These are phyloP conservation scores for Craterocephalus amniculus DNA, from an alignment of 2,797 vertebrate species.

Conservation along the genomic window DNA sequence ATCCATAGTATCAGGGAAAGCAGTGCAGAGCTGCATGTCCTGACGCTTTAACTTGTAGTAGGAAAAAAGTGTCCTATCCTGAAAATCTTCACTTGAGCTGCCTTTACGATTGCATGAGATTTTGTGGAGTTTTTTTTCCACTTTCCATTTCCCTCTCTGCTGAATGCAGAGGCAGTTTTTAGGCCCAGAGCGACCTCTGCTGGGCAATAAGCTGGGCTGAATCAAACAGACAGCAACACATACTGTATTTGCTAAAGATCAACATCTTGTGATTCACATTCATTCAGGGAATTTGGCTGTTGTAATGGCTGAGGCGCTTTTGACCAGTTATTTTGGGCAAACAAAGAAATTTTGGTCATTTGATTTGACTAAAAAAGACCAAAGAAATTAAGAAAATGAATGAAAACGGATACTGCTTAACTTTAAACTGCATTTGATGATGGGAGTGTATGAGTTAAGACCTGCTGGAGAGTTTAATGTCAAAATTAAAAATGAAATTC, in stretches of 20 bases:
- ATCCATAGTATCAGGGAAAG: neutral
- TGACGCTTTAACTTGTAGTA: neutral
- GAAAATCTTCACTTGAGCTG: neutral
- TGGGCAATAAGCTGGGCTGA: constrained; percentile 29
- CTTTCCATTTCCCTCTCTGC: constrained; percentile 4
- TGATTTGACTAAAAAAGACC: neutral
- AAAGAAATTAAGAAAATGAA: constrained; percentile 6
- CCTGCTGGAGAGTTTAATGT: constrained; percentile 5
- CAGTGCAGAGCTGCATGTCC: neutral
- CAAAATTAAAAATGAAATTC: neutral
- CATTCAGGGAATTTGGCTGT: neutral
- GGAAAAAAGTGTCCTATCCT: neutral
- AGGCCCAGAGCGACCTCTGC: constrained; percentile 58
- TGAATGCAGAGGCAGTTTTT: neutral
- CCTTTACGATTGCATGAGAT: too few species aligned
- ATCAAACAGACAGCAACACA: neutral
- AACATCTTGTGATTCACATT: neutral
- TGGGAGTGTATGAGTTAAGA: constrained; percentile 15
- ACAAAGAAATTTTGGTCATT: neutral
- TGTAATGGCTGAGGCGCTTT: constrained; percentile 1
- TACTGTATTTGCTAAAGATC: constrained; percentile 1
- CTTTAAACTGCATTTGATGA: constrained; percentile 28
- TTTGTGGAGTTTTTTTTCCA: neutral
- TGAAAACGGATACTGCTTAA: constrained; percentile 15
- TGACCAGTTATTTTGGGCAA: constrained; percentile 13